Base-by-base conservation (phyloP, 23 tunicate species). In the Phallusia fumigata region DNA sequence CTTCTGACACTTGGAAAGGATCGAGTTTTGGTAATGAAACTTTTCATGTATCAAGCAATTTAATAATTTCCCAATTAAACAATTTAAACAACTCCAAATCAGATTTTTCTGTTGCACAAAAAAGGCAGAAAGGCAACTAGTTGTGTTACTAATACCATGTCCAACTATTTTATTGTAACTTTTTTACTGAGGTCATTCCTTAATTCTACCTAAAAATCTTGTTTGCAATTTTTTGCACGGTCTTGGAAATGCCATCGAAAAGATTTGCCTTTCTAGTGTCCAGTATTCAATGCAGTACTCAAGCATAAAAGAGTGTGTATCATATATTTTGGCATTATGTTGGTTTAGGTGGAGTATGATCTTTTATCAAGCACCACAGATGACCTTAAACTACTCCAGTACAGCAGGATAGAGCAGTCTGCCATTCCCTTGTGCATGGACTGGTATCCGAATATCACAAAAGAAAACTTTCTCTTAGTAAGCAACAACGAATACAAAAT, bases 401-500 rank as follows among this genome's bases (percentile, higher is more conserved):
- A 89, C 30, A 88, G 92, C 75, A 78, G 95, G 30, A 88, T 97
- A 18, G 99, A 97, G 64, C 93, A 94, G 65, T 86, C 85, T 36
- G 99, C 99, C 0, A 45, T 86, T 19, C 99, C 99, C 40, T 85
- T 84, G 36, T 92, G 89, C 36, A 40, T 97, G 65, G 74, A 84
- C 32, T 88, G 93, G 91, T 97, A 88, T 53, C 99, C 99, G 31
- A 75, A 82, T 12, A 83, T 85, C 28, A 83, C 91, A 2, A 86
- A 92, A 44, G 99, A 97, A 72, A 84, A 65, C 31, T 95, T 95
- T 76, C 84, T 95, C 13, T 10, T 97, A 0, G 86, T 86, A n/a
- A 86, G 84, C 30, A 97, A 97, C 75, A 89, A 97, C 74, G 90
- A 88, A 58, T 92, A 80, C 89, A 97, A 97, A 78, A 79, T 91